Evolutionary conservation across 2,113 vertebrate species (phyloP), one percentile per base, ranked within the genome.

Genomic region (Trinectes maculatus): DNA sequence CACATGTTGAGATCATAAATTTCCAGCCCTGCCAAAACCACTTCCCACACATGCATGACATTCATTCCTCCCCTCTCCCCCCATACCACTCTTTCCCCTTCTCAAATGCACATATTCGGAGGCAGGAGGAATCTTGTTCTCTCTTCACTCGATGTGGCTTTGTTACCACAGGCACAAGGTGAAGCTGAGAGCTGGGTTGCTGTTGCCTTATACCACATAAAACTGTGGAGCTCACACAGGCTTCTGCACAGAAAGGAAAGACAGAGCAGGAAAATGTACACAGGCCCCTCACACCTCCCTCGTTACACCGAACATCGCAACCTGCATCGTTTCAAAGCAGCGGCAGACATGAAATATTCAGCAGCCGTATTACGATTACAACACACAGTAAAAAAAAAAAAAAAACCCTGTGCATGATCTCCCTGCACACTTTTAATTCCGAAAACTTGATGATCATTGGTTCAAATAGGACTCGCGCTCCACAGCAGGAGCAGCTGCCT

Each of bases 1-100:
- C 89, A 89, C 91, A 92, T 92, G 91, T 87, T 91, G 91, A 91
- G 92, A 90, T 92, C 91, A 89, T 92, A 92, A 90, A 87, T 90
- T 86, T 87, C 82, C 52, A 82, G 74, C 74, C 70, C 74, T 83
- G 90, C 89, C 90, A 92, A 90, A 91, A 85, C 85, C 85, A 76
- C 89, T 91, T 92, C 89, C 89, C 87, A 91, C 87, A 86, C 85
- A 90, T 87, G 87, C 85, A 83, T 85, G 85, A 85, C 80, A 85
- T 87, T 82, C 83, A 76, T 85, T 80, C 76, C 72, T 80, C 70
- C 43, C 28, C 24, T 68, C 53, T 18, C 47, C 21, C 54, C 47
- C 5, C 51, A 3, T 11, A 74, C 58, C 48, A 21, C 66, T 70
- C 40, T 56, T 69, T 47, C 48, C 47, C 44, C 48, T 51, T 24